Conservation (phyloP, 2,888 invertebrate genomes). For the Nemoura dubitans region DNA sequence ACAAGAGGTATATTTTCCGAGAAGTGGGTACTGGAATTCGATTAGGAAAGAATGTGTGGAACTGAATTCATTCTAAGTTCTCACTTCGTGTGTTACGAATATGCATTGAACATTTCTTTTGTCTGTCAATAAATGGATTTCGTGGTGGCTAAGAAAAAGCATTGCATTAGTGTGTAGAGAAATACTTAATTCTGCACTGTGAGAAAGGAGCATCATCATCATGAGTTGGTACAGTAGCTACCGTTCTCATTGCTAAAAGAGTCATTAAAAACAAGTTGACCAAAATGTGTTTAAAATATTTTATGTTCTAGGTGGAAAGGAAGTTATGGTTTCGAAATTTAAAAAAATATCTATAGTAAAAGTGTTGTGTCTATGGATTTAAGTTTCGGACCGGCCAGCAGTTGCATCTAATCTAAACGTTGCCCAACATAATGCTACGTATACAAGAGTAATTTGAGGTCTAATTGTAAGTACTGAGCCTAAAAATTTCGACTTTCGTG, state of each 20-base stretch:
- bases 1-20: background rate
- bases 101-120: background rate
- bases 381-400: no score
- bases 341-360: no score
- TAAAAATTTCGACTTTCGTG: no score
- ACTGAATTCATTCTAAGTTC: background rate
- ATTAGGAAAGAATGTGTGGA: background rate
- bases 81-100: background rate
- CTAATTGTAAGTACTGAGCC: no score
- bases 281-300: background rate
- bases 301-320: background rate
- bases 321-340: background rate
- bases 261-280: background rate
- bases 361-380: no score
- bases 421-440: no score
- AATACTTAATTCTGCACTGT: background rate
- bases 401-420: no score
- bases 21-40: background rate
- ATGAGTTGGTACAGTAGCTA: background rate
- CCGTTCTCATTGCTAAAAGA: background rate
- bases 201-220: background rate
- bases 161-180: background rate
- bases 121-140: background rate
- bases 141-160: background rate
- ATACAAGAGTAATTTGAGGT: no score